Base-by-base conservation (phyloP, 2,797 vertebrate species). In the Pseudochirops corinnae region DNA sequence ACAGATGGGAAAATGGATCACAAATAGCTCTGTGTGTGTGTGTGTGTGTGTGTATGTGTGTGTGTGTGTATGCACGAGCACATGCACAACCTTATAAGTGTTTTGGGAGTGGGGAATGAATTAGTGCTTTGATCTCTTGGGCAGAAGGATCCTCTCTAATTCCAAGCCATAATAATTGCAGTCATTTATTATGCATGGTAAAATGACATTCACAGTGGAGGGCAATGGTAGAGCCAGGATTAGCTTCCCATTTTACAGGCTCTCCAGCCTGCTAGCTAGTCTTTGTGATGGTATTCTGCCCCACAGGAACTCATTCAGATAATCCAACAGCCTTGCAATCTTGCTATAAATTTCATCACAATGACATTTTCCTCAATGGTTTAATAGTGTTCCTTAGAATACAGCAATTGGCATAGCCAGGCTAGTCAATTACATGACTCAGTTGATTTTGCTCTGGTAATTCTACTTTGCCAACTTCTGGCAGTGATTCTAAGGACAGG, bases 301-400 rank as follows among this genome's bases (percentile, higher is more conserved):
- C 39, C 74, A 82, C 21, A 82, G 74, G 74, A 82, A 39, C 39
- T 82, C 74, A 82, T 82, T 82, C 74, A 82, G 24, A 26, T 82
- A 82, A 82, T 82, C 74, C 39, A 82, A 82, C 74, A 82, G 21
- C 21, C 74, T 82, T 82, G 74, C 74, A 82, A 82, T 26, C 18
- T 7, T 82, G n/a, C 39, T 82, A 82, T 82, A 82, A 82, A 82
- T 82, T 82, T 82, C n/a, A 82, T 82, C 74, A 82, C 74, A 82
- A 46, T 82, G 74, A 82, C 39, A 46, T 82, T 82, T 82, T 46
- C 74, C 74, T 82, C 74, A 82, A 46, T 82, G 74, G 74, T 82
- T 82, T 82, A 26, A 82, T 46, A 82, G 39, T 82, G 74, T 46
- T 82, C 39, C 33, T 82, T 82, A 82, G 7, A 46, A 82, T 46